These are phyloP conservation scores for Drosophila tristis DNA, from an alignment of 1,140 invertebrate genomes.

Conservation along the genomic window DNA sequence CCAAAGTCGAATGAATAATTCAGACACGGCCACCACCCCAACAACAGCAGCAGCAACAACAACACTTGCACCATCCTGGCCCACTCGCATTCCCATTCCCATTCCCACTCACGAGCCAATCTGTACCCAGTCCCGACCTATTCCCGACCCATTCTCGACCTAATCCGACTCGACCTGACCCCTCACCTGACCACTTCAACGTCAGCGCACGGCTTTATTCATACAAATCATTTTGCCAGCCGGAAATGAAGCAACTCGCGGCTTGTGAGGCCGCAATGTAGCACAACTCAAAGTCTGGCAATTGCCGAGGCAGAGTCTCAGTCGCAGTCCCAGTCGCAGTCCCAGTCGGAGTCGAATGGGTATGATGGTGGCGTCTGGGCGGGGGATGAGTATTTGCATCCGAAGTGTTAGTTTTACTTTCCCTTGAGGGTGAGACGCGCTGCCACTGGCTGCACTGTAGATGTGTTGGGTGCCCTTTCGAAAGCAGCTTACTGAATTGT, in stretches of 20 bases:
- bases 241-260: constrained; percentile 76
- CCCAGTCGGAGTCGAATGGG: too few species aligned
- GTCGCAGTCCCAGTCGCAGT: too few species aligned
- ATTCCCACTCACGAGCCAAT: not conserved
- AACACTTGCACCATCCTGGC: not conserved
- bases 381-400: constrained; percentile 41
- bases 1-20: constrained; percentile 70
- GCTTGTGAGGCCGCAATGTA: constrained; percentile 25
- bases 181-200: constrained; percentile 51
- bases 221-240: constrained; percentile 78
- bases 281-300: constrained; percentile 2
- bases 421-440: not conserved
- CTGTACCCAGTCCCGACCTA: not conserved
- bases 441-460: constrained; percentile 1
- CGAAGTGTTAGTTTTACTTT: constrained; percentile 41
- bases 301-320: not conserved
- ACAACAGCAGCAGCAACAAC: not conserved
- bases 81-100: too few species aligned
- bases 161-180: not conserved
- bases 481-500: constrained; percentile 1
- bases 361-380: not conserved
- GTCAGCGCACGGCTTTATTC: constrained; percentile 54
- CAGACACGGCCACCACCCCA: constrained; percentile 27
- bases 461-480: constrained; percentile 15
- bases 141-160: not conserved